Conservation (phyloP, 2,888 invertebrate species). For the Aphodius granarius region DNA sequence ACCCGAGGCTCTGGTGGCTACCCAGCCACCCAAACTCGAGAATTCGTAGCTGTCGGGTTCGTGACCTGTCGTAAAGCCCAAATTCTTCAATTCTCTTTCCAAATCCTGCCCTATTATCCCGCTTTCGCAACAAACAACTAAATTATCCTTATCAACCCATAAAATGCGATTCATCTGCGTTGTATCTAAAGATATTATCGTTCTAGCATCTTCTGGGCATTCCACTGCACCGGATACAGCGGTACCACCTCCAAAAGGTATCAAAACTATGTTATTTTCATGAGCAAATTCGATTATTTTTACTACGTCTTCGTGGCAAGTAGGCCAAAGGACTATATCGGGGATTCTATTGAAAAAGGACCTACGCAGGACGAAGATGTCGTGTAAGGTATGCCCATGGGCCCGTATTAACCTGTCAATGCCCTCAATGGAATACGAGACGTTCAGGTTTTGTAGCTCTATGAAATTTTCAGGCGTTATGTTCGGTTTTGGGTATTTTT, state of each 20-base stretch:
- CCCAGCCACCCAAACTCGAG: constrained; percentile 94
- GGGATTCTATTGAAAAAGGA: constrained; percentile 83
- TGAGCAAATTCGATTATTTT: constrained; percentile 76
- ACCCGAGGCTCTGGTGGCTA: constrained; percentile 62
- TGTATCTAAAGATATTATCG: constrained; percentile 90
- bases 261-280: constrained; percentile 75
- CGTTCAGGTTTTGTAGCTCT: constrained; percentile 58
- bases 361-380: constrained; percentile 76
- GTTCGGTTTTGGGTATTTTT: constrained; percentile 67
- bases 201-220: constrained; percentile 80
- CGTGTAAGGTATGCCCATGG: constrained; percentile 92
- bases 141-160: constrained; percentile 88
- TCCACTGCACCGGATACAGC: constrained; percentile 87
- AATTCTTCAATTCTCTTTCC: constrained; percentile 76
- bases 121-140: constrained; percentile 81
- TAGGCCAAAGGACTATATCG: constrained; percentile 93
- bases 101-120: constrained; percentile 95
- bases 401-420: constrained; percentile 84
- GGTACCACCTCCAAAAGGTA: constrained; percentile 95
- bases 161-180: constrained; percentile 94
- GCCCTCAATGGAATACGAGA: constrained; percentile 71
- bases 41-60: constrained; percentile 99
- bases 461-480: constrained; percentile 62
- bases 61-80: constrained; percentile 89
- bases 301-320: constrained; percentile 81